A percentile compares a stretch with the other conserved stretches of the same genome.
phyloP scores from a whole-genome alignment of 2,797 vertebrate species.

The Alauda arvensis region DNA sequence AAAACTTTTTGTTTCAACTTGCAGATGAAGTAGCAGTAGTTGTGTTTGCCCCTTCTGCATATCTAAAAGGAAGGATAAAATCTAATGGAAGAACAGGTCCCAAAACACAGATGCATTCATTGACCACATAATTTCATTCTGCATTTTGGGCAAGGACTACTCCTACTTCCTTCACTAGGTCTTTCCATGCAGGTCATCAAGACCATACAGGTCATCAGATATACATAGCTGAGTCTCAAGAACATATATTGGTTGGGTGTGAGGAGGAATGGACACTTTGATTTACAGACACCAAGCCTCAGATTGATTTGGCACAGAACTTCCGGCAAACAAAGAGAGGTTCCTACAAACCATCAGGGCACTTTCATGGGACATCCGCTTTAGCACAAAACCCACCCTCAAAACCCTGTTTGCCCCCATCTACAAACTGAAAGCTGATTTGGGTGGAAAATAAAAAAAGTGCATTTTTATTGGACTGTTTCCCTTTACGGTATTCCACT shows the following conservation, averaged over 20 bases:
- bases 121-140: background rate
- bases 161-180: background rate
- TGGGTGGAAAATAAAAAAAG: fast-evolving
- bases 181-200: background rate
- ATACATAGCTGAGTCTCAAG: background rate
- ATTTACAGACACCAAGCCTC: background rate
- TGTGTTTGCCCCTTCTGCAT: background rate
- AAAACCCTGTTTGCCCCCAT: background rate
- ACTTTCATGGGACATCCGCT: background rate
- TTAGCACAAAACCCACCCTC: background rate
- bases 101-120: background rate
- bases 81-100: background rate
- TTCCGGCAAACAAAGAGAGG: background rate
- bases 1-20: background rate
- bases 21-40: background rate
- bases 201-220: background rate
- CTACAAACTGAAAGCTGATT: background rate
- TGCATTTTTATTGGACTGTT: background rate
- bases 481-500: background rate
- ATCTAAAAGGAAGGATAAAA: background rate
- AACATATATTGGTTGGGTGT: background rate
- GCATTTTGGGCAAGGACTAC: background rate
- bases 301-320: background rate
- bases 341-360: background rate
- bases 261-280: background rate